These are phyloP conservation scores for Microtus montanus DNA, from an alignment of 2,113 vertebrate species.

Conservation along the genomic window DNA sequence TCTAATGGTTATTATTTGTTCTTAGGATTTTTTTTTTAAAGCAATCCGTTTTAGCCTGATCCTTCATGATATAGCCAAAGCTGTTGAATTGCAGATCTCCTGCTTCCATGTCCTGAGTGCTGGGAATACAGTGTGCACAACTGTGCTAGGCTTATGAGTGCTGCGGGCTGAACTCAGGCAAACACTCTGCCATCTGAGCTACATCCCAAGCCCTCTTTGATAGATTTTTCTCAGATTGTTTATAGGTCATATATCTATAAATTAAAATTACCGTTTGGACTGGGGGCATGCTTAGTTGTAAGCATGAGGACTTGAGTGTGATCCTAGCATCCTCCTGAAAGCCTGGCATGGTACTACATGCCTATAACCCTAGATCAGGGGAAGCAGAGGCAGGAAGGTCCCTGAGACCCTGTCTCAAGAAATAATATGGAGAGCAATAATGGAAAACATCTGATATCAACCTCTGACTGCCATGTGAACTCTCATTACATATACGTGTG, in stretches of 20 bases:
- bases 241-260: conserved; percentile 29
- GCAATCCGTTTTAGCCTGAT: background rate
- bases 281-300: background rate
- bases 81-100: background rate
- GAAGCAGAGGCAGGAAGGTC: background rate
- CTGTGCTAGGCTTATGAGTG: background rate
- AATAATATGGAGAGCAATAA: background rate
- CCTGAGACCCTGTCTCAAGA: background rate
- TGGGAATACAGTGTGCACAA: too few relatives aligned
- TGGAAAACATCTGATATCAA: too few relatives aligned
- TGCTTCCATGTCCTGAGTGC: background rate
- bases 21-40: background rate
- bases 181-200: background rate
- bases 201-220: background rate
- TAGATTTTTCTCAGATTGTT: background rate
- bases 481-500: too few relatives aligned
- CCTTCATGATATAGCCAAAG: background rate
- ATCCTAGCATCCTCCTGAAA: too few relatives aligned
- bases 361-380: background rate
- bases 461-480: background rate
- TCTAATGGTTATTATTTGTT: background rate
- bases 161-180: background rate
- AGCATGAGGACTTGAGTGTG: background rate
- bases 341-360: background rate
- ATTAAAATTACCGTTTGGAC: background rate